phyloP scores from a whole-genome alignment of 2,113 vertebrate species.

The Empidonax traillii region DNA sequence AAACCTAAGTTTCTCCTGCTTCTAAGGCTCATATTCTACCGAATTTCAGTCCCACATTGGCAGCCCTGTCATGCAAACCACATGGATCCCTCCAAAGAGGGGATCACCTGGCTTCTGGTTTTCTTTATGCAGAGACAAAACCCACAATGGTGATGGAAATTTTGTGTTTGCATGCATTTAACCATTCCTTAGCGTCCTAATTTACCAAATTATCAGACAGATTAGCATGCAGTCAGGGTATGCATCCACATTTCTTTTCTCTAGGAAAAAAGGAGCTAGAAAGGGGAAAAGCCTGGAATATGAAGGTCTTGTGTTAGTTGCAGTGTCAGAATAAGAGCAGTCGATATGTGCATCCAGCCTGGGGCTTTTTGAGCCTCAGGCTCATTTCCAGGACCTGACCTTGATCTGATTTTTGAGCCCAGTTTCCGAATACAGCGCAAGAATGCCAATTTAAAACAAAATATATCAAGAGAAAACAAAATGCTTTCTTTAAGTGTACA shows the following conservation, averaged over 20 bases:
- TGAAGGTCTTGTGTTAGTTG: not conserved
- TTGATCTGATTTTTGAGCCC: not conserved
- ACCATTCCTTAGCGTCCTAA: not conserved
- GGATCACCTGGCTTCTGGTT: not conserved
- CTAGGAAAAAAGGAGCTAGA: not conserved
- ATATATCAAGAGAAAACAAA: not conserved
- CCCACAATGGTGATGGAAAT: not conserved
- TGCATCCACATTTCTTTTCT: not conserved
- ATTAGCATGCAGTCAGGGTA: not conserved
- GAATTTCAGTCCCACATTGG: not conserved
- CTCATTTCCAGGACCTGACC: not conserved
- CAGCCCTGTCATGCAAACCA: not conserved
- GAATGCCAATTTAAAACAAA: not conserved
- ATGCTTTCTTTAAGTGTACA: not conserved
- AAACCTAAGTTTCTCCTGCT: not conserved
- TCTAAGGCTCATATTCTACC: not conserved
- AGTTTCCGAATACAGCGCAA: conserved; percentile 12
- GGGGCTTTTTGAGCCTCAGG: not conserved
- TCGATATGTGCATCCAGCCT: fast-evolving
- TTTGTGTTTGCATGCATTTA: not conserved
- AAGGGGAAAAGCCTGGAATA: not conserved
- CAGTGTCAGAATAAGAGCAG: not conserved
- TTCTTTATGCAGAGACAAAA: not conserved
- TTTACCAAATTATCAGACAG: not conserved
- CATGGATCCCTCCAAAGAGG: not conserved